These are phyloP conservation scores for Channa striata DNA, from an alignment of 2,797 vertebrate species.

Conservation along the genomic window DNA sequence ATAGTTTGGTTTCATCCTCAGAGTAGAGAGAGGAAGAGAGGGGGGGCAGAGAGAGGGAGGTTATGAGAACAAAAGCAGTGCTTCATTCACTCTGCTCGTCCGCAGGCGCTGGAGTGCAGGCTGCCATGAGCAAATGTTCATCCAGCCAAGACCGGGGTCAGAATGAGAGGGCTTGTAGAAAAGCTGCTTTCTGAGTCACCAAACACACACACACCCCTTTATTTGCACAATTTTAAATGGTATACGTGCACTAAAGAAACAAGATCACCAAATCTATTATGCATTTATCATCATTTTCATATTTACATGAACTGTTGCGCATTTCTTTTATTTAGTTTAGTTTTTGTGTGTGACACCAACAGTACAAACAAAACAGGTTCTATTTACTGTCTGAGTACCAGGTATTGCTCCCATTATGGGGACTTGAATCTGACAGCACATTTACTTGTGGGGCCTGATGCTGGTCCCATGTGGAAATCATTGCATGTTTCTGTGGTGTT, in stretches of 20 bases:
- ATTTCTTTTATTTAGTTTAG: too few species aligned
- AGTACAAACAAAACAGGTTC: too few species aligned
- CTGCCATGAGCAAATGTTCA: conserved; percentile 50
- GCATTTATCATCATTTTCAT: too few species aligned
- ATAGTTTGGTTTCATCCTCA: conserved; percentile 77
- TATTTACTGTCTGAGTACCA: too few species aligned
- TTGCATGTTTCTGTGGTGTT: too few species aligned
- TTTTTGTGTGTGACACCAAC: too few species aligned
- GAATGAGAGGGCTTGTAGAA: conserved; percentile 34
- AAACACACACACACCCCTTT: conserved; percentile 36
- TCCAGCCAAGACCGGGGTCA: conserved; percentile 35
- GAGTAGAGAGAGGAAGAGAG: conserved; percentile 24
- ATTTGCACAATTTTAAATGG: background rate
- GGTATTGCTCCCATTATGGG: too few species aligned
- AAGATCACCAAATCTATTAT: background rate
- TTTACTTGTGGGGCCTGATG: too few species aligned
- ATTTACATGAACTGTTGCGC: too few species aligned
- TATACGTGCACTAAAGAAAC: background rate
- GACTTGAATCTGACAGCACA: too few species aligned
- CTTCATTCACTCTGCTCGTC: conserved; percentile 63
- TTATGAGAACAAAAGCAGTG: conserved; percentile 70
- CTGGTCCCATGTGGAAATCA: too few species aligned
- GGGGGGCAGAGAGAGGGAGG: conserved; percentile 42
- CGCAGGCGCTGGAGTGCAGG: conserved; percentile 32
- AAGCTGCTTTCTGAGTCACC: conserved; percentile 54